Base-by-base conservation (phyloP, 1,140 invertebrate genomes). In the Heliconius nattereri region DNA sequence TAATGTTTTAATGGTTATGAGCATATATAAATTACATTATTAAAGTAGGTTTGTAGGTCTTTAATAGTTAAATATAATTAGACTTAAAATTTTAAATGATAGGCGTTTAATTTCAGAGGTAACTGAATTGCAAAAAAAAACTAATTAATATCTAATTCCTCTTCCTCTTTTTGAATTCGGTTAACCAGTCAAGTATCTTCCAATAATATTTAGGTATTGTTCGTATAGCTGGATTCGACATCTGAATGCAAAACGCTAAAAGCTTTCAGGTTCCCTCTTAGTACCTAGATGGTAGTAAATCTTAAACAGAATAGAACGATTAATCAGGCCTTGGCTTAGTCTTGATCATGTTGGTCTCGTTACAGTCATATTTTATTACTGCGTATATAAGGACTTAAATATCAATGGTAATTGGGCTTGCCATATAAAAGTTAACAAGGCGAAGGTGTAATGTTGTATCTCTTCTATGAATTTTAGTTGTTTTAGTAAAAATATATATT, bases 281-380 rank as follows among this genome's bases (percentile, higher is more conserved):
- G 71, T 73, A 71, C 73, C 73, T 73, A 78, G 23, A 66, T 66
- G 26, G 45, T 78, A 60, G 78, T 83, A 83, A 81, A 83, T 83
- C 71, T 35, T 70, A 79, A 72, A 49, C 26, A 83, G 78, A 83
- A 83, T 83, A 75, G 71, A 40, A 72, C 82, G 73, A 83, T 83
- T 81, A 83, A 83, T 83, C 82, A 79, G 13, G 11, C 3, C 26
- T 66, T 13, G 60, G 60, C 60, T 75, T 16, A 78, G 60, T 37
- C 49, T 60, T 57, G 45, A 78, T 73, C 40, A 35, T 78, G 76
- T 73, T 78, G 66, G 26, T 78, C 40, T 66, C 52, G 70, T 60
- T 76, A 19, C 71, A 37, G 29, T 60, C 37, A 74, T 81, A 72
- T 81, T 77, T 81, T 81, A 81, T 81, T 72, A 75, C 49, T n/a